Evolutionary conservation across 2,797 vertebrate species (phyloP).

Genomic region (Sebastes diploproa): DNA sequence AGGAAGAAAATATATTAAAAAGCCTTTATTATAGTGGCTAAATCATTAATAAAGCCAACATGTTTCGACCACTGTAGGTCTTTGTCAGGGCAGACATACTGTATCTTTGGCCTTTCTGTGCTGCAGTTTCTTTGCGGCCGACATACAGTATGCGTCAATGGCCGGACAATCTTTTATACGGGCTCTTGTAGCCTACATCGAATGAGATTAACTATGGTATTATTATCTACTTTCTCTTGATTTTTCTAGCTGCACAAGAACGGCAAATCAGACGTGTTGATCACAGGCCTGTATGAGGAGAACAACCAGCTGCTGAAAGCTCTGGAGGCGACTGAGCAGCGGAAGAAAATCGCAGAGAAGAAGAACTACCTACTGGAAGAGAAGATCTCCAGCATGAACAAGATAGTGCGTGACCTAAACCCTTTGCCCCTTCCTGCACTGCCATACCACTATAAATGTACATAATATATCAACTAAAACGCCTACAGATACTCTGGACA

Average conservation of each 20-base stretch:
- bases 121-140: neutral
- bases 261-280: constrained; percentile 86
- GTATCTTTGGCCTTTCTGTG: too few relatives aligned
- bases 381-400: constrained; percentile 93
- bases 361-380: constrained; percentile 94
- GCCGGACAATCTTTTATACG: too few relatives aligned
- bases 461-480: neutral
- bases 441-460: constrained; percentile 65
- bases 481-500: fast-evolving
- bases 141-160: neutral
- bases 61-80: too few relatives aligned
- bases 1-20: too few relatives aligned
- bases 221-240: neutral
- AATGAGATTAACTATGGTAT: neutral
- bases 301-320: constrained; percentile 91
- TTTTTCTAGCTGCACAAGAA: constrained; percentile 87
- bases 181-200: too few relatives aligned
- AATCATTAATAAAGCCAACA: too few relatives aligned
- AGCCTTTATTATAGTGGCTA: too few relatives aligned
- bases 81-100: too few relatives aligned
- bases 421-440: constrained; percentile 74
- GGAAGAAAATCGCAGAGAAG: constrained; percentile 89
- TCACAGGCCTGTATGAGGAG: constrained; percentile 92
- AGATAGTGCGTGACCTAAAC: constrained; percentile 89
- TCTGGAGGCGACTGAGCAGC: constrained; percentile 89